Evolutionary conservation across 2,888 invertebrate species (phyloP).

Genomic region (Microctonus hyperodae): DNA sequence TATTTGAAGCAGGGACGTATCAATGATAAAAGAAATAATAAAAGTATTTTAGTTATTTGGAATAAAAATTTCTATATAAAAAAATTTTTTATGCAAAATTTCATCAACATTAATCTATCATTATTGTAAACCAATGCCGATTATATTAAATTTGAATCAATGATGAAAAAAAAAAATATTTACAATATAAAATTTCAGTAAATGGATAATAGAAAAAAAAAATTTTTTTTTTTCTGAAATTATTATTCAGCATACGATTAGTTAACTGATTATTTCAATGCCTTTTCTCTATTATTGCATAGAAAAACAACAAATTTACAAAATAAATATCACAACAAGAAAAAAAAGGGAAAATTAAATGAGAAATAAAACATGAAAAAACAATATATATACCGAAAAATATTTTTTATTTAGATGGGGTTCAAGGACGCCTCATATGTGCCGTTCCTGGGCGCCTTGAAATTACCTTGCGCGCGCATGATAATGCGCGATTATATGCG

Average conservation of each 20-base stretch:
- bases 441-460: constrained; percentile 27
- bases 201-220: too few relatives aligned
- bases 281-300: too few relatives aligned
- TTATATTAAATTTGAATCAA: too few relatives aligned
- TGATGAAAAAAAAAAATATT: too few relatives aligned
- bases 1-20: constrained; percentile 22
- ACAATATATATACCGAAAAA: not conserved
- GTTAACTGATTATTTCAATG: too few relatives aligned
- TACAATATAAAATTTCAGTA: too few relatives aligned
- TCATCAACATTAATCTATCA: too few relatives aligned
- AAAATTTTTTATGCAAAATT: too few relatives aligned
- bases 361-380: not conserved
- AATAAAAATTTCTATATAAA: not conserved
- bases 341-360: not conserved
- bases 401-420: not conserved
- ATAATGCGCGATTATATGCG: not conserved
- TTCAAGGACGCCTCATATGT: constrained; percentile 6
- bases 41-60: not conserved
- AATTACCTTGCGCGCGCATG: constrained; percentile 16
- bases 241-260: too few relatives aligned
- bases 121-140: too few relatives aligned
- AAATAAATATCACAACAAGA: not conserved
- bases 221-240: too few relatives aligned
- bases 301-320: too few relatives aligned
- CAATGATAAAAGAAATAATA: constrained; percentile 2